phyloP scores from a whole-genome alignment of 1,140 invertebrate genomes.

The Trachelipus rathkii region DNA sequence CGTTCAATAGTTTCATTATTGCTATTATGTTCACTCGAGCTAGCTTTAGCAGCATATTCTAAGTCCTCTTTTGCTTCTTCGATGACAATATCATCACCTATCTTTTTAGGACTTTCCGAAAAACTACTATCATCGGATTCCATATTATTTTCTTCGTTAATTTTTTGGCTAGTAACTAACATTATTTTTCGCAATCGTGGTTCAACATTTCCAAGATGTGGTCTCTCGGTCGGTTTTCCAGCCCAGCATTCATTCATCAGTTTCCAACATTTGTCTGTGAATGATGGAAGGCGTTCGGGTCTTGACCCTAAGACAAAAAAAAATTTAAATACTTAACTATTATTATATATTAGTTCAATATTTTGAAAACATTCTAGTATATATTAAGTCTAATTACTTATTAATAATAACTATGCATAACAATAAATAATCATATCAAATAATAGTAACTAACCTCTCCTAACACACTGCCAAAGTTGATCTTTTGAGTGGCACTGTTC shows the following conservation, averaged over 20 bases:
- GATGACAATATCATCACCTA: not conserved
- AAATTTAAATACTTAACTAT: not conserved
- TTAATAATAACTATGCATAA: no score
- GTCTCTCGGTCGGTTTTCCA: conserved; percentile 67
- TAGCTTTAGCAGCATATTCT: not conserved
- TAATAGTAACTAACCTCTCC: conserved; percentile 61
- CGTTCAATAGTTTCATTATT: not conserved
- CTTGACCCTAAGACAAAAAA: conserved; percentile 55
- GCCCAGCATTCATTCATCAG: conserved; percentile 84
- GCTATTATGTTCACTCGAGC: no score
- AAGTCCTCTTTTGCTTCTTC: not conserved
- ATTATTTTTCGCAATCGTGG: conserved; percentile 69
- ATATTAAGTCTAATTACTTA: no score
- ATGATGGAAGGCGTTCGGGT: conserved; percentile 69
- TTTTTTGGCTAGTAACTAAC: conserved; percentile 45
- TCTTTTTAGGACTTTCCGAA: not conserved
- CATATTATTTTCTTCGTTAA: not conserved
- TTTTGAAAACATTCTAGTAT: no score
- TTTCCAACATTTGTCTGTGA: conserved; percentile 75
- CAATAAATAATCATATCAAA: no score
- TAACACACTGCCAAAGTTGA: conserved; percentile 78
- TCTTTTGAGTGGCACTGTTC: conserved; percentile 84
- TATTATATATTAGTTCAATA: no score
- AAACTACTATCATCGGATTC: not conserved
- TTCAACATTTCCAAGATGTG: conserved; percentile 72